These are phyloP conservation scores for Castor canadensis DNA, from an alignment of 2,113 vertebrate species.

Conservation along the genomic window DNA sequence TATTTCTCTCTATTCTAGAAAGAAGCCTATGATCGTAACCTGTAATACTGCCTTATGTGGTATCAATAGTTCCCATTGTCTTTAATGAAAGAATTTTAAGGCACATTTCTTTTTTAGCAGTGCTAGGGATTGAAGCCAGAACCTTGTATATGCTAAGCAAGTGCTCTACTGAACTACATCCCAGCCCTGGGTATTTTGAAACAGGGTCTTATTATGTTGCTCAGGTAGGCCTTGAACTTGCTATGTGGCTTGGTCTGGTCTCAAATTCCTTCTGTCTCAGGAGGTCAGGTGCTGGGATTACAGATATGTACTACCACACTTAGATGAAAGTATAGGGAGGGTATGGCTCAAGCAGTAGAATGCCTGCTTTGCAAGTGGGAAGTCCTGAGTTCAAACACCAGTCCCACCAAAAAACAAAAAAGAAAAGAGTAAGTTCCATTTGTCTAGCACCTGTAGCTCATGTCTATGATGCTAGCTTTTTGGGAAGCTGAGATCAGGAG, in stretches of 20 bases:
- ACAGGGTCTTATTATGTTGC: background rate
- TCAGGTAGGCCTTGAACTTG: background rate
- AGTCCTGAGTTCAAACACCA: too few species aligned
- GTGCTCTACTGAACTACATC: background rate
- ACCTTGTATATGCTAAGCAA: background rate
- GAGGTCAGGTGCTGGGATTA: background rate
- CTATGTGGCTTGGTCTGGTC: background rate
- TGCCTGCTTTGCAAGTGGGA: too few species aligned
- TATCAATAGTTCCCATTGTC: background rate
- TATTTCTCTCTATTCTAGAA: too few species aligned
- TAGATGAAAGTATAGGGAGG: background rate
- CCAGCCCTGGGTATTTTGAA: background rate
- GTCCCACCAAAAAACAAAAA: too few species aligned
- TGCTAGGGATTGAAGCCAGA: background rate
- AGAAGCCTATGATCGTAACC: background rate
- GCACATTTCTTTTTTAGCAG: background rate
- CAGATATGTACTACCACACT: background rate
- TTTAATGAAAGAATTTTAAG: slow-evolving; percentile 23
- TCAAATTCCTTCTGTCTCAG: background rate
- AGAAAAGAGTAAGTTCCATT: too few species aligned
- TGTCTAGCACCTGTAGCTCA: too few species aligned
- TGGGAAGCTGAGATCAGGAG: too few species aligned
- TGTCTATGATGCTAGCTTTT: too few species aligned
- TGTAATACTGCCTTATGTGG: background rate
- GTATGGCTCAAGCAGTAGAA: too few species aligned